These are phyloP conservation scores for Pediacus dermestoides DNA, from an alignment of 2,888 invertebrate genomes.

Conservation along the genomic window DNA sequence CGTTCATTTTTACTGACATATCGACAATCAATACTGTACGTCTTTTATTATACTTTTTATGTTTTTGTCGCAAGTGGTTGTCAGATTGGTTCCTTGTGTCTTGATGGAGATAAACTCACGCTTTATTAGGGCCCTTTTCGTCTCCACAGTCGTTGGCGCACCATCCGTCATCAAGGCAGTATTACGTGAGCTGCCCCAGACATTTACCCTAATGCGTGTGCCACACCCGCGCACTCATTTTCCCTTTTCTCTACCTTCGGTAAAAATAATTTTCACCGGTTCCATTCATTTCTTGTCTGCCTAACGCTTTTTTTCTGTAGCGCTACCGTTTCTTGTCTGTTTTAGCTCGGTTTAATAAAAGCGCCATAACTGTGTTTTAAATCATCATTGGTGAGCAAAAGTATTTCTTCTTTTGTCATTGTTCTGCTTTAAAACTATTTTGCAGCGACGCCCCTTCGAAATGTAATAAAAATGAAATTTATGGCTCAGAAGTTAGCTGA, in stretches of 20 bases:
- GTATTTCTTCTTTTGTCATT: too few species aligned
- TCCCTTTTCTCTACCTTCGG: slow-evolving; percentile 6
- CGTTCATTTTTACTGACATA: slow-evolving; percentile 4
- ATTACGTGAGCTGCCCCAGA: slow-evolving; percentile 10
- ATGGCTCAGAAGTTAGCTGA: too few species aligned
- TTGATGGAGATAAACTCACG: slow-evolving; percentile 12
- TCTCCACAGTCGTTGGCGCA: slow-evolving; percentile 10
- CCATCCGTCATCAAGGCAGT: slow-evolving; percentile 11
- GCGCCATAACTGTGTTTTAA: too few species aligned
- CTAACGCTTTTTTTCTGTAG: too few species aligned
- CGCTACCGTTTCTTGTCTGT: too few species aligned
- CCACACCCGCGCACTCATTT: slow-evolving; percentile 8
- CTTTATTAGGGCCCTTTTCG: slow-evolving; percentile 12
- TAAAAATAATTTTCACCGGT: too few species aligned
- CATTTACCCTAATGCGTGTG: slow-evolving; percentile 11
- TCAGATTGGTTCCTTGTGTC: slow-evolving; percentile 10
- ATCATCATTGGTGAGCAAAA: too few species aligned
- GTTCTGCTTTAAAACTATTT: too few species aligned
- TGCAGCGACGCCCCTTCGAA: too few species aligned
- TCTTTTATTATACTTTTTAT: slow-evolving; percentile 8
- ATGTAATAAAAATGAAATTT: too few species aligned
- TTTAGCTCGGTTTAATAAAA: too few species aligned
- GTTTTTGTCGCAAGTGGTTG: slow-evolving; percentile 7
- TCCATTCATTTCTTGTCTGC: too few species aligned
- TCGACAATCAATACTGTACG: slow-evolving; percentile 3